Percentiles rank a stretch among this genome's conserved stretches.
Evolutionary conservation across 2,797 vertebrate genomes (phyloP).

Genomic region (Chloroceryle amazona): DNA sequence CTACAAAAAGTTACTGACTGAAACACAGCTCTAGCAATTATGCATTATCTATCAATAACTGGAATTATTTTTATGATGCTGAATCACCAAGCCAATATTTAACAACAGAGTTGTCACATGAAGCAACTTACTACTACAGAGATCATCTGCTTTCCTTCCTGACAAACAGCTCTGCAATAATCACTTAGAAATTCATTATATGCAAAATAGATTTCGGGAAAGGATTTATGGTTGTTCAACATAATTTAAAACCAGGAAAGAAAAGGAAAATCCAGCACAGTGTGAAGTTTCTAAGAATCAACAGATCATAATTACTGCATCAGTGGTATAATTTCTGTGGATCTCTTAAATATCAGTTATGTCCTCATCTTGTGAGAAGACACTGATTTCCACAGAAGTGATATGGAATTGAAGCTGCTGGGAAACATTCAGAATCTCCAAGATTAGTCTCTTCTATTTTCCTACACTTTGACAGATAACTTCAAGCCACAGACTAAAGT

Average conservation of each 20-base stretch:
- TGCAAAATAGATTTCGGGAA: not conserved
- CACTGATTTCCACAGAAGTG: not conserved
- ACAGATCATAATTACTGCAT: not conserved
- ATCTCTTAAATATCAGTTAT: not conserved
- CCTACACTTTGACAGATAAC: not conserved
- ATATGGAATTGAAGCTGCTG: not conserved
- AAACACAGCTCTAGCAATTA: not conserved
- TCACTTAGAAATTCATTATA: slow-evolving; percentile 5
- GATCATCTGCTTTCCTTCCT: not conserved
- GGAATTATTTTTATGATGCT: not conserved
- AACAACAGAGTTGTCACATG: not conserved
- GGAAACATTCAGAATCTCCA: not conserved
- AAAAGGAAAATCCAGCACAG: not conserved
- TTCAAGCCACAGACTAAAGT: not conserved
- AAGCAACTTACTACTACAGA: not conserved
- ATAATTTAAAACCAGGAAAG: not conserved
- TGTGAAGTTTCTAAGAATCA: not conserved
- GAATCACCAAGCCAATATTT: not conserved
- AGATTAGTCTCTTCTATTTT: not conserved
- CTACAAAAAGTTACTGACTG: not conserved
- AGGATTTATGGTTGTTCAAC: not conserved
- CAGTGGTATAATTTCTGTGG: not conserved
- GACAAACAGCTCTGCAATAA: slow-evolving; percentile 24
- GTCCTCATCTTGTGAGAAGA: not conserved
- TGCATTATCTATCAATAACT: not conserved